Percentiles rank a stretch among this genome's conserved stretches.
Conservation (phyloP, 2,113 vertebrate genomes). For the Eubucco bourcierii region DNA sequence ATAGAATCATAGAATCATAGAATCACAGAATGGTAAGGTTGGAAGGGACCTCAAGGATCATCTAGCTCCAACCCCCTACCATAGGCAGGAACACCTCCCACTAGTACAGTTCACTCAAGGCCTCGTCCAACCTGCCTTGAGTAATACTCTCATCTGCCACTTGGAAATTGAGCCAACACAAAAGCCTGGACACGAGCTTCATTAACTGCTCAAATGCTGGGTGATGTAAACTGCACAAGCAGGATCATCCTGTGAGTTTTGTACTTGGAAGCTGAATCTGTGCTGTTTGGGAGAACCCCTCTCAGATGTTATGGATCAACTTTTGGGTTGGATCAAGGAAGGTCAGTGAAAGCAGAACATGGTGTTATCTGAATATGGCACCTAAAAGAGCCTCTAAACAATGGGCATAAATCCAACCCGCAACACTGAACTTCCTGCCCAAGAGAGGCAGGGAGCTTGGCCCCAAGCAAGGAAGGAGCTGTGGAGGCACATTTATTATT, state of each 20-base stretch:
- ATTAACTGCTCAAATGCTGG: background rate
- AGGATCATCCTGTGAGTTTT: background rate
- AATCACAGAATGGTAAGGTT: no score
- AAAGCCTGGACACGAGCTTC: background rate
- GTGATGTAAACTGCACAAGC: background rate
- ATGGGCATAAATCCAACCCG: background rate
- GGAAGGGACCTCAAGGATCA: no score
- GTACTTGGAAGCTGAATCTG: background rate
- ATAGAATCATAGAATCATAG: no score
- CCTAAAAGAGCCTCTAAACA: background rate
- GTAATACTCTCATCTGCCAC: background rate
- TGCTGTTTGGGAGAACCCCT: background rate
- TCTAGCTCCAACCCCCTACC: no score
- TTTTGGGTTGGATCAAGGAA: background rate
- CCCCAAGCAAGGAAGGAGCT: background rate
- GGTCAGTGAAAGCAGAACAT: background rate
- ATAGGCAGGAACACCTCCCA: no score
- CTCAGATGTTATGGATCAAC: background rate
- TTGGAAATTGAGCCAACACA: background rate
- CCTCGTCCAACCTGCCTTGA: no score
- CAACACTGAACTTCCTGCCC: background rate
- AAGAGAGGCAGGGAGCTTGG: background rate
- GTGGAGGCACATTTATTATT: slow-evolving; percentile 6
- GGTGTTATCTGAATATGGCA: background rate
- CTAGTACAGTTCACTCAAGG: no score